These are phyloP conservation scores for Elgonia sp. DNA, from an alignment of 2,888 invertebrate genomes.

Conservation along the genomic window DNA sequence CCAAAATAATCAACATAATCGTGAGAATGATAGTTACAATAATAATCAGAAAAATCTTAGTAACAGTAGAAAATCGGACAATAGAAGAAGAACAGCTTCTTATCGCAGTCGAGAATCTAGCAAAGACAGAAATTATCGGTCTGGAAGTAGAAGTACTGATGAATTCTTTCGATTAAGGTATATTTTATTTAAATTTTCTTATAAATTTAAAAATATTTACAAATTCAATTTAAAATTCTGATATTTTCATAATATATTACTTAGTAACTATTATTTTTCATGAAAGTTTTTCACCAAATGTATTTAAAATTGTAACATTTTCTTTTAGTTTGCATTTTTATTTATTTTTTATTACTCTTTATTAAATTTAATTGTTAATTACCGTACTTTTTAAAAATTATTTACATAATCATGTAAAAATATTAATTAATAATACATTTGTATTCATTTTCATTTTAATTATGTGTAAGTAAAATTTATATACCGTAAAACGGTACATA, in stretches of 20 bases:
- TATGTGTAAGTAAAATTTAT: no score
- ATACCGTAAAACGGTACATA: no score
- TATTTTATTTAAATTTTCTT: neutral
- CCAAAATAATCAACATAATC: slow-evolving; percentile 85
- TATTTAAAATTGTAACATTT: no score
- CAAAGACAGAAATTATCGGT: slow-evolving; percentile 86
- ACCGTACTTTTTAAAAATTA: no score
- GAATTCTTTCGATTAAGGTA: slow-evolving; percentile 83
- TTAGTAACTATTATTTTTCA: no score
- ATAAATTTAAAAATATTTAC: neutral
- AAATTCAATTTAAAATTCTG: neutral
- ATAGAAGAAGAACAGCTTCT: slow-evolving; percentile 82
- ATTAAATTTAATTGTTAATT: no score
- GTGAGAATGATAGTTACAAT: slow-evolving; percentile 84
- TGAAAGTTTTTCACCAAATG: no score
- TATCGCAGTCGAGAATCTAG: slow-evolving; percentile 87
- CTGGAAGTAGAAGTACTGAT: slow-evolving; percentile 83
- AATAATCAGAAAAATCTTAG: slow-evolving; percentile 82
- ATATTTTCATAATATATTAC: neutral
- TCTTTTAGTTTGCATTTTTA: no score
- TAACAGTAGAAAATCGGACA: slow-evolving; percentile 81
- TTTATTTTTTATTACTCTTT: no score
- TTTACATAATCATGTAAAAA: no score
- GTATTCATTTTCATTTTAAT: no score
- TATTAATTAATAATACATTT: no score